A percentile compares a stretch with the other conserved stretches of the same genome.
Evolutionary conservation across 2,888 invertebrate genomes (phyloP).

Genomic region (Acrobasis repandana): DNA sequence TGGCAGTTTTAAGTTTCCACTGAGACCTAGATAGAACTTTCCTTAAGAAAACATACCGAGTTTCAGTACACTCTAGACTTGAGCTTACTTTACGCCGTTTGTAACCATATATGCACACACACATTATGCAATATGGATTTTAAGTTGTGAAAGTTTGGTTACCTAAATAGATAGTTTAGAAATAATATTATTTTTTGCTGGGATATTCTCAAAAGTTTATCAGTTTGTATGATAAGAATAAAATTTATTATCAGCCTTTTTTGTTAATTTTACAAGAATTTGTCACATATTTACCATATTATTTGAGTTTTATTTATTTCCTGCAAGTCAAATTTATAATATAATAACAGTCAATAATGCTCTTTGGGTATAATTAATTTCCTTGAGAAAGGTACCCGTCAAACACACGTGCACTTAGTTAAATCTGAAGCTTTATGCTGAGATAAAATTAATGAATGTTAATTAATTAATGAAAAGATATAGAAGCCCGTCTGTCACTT

Average conservation of each 20-base stretch:
- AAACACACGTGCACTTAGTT: background rate
- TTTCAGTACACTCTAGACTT: background rate
- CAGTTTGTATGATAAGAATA: no score
- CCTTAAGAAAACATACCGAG: slow-evolving; percentile 3
- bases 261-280: no score
- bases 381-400: background rate
- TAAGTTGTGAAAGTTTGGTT: no score
- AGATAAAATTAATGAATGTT: background rate
- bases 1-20: slow-evolving; percentile 6
- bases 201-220: no score
- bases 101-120: background rate
- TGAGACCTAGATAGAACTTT: slow-evolving; percentile 15
- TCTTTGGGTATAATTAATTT: background rate
- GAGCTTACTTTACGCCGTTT: background rate
- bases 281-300: no score
- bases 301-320: no score
- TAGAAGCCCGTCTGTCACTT: background rate
- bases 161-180: no score
- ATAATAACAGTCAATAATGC: background rate
- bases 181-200: no score
- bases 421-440: background rate
- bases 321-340: background rate
- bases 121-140: background rate
- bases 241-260: no score
- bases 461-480: background rate